Evolutionary conservation across 2,113 vertebrate genomes (phyloP), one percentile per base, ranked within the genome.

Genomic region (Neofelis nebulosa): DNA sequence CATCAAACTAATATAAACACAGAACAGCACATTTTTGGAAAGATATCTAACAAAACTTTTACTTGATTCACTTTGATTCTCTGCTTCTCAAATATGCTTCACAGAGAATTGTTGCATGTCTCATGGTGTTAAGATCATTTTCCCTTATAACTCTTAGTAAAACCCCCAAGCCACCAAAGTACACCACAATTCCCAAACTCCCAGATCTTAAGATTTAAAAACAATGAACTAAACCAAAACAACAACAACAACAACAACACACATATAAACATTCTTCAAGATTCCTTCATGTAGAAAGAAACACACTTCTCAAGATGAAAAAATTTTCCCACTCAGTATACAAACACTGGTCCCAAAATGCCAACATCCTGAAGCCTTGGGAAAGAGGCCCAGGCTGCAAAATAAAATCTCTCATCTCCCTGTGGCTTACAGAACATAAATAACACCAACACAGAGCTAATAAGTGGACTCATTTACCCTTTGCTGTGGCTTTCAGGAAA

Each of bases 401-500:
- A 97, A 95, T 95, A 80, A 98, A 97, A 73, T 63, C 69, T 87
- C 36, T 89, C 82, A 41, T 91, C 95, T 96, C 81, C 83, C 78
- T 87, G 61, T 96, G 93, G 93, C 29, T 95, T 25, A 92, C 74
- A 94, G 57, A n/a, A 66, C 5, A 61, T 90, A 93, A 98, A 79
- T 79, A 96, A 96, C 16, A 94, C 82, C 90, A 97, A 97, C 68
- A 33, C 16, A 55, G 68, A 98, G 19, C 61, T 94, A 79, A 98
- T 98, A 83, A 78, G 83, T 9, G 95, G 74, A 94, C 63, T 96
- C 36, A 88, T 36, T 94, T 97, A 97, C 36, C 96, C 97, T 96
- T 98, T 68, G 76, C 55, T 73, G 29, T 78, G 87, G 93, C 95
- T 97, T 94, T 95, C 52, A 92, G 83, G 68, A 98, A 97, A 94